Conservation (phyloP, 2,888 invertebrate genomes). For the Torymus aiolomorphi region DNA sequence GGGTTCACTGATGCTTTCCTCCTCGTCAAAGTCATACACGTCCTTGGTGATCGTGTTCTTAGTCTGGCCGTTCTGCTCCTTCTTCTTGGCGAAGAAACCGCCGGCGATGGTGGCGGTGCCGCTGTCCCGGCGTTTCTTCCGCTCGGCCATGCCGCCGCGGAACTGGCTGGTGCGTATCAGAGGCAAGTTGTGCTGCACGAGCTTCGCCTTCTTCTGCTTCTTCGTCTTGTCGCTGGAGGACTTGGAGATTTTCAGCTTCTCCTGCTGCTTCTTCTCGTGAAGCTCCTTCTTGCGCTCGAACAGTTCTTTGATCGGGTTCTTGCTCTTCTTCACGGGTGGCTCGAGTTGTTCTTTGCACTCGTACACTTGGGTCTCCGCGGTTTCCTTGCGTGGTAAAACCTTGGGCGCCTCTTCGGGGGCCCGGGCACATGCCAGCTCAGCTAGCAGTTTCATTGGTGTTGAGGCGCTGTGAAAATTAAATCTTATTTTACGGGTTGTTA, state of each 20-base stretch:
- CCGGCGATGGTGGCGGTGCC: background rate
- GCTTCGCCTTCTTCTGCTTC: conserved; percentile 64
- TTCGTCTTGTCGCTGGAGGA: conserved; percentile 57
- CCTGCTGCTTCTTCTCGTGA: conserved; percentile 69
- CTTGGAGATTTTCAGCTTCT: conserved; percentile 60
- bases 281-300: conserved; percentile 72
- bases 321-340: conserved; percentile 64
- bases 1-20: conserved; percentile 68
- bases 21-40: conserved; percentile 74
- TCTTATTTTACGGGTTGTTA: too few species aligned
- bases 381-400: background rate
- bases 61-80: background rate
- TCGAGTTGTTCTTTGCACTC: conserved; percentile 1
- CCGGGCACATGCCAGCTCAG: conserved; percentile 73
- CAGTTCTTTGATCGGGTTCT: conserved; percentile 72
- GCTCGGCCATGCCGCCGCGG: conserved; percentile 67
- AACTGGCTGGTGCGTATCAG: conserved; percentile 68
- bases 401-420: conserved; percentile 57
- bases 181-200: conserved; percentile 66
- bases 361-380: conserved; percentile 11
- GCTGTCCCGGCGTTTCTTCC: conserved; percentile 68
- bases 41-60: conserved; percentile 66
- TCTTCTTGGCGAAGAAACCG: conserved; percentile 19
- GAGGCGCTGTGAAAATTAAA: conserved; percentile 68
- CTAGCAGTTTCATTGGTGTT: conserved; percentile 73